A percentile compares a stretch with the other conserved stretches of the same genome.
Evolutionary conservation across 1,140 invertebrate genomes (phyloP).

Genomic region (Maconellicoccus hirsutus): DNA sequence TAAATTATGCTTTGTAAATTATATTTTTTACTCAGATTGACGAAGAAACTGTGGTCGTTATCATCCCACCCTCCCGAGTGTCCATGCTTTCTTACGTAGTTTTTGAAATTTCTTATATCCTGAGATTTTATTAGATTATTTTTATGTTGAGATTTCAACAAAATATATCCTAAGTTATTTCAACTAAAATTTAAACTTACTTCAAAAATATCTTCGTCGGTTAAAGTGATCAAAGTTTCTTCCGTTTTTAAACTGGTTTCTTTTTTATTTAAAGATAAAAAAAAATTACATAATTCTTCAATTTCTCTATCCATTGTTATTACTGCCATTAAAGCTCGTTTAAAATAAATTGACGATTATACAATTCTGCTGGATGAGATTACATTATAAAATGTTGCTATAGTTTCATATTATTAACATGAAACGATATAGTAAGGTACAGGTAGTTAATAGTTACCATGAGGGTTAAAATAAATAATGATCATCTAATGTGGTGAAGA

Average conservation of each 20-base stretch:
- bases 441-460: not conserved
- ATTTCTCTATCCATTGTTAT: not conserved
- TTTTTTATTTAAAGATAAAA: not conserved
- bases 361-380: not conserved
- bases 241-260: not conserved
- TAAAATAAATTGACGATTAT: not conserved
- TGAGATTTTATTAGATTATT: too few relatives aligned
- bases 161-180: too few relatives aligned
- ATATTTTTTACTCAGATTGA: not conserved
- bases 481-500: too few relatives aligned
- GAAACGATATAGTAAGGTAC: not conserved
- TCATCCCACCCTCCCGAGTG: not conserved
- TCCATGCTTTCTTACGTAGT: not conserved
- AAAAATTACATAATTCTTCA: not conserved
- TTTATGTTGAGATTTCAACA: too few relatives aligned
- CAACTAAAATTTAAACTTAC: too few relatives aligned
- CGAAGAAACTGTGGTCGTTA: not conserved
- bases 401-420: not conserved
- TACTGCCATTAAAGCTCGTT: not conserved
- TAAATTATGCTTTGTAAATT: not conserved
- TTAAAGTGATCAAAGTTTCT: not conserved
- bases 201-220: not conserved
- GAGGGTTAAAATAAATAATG: not conserved
- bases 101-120: not conserved
- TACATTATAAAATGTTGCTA: not conserved